Base-by-base conservation (phyloP, 2,888 invertebrate genomes). In the Venusia cambrica region DNA sequence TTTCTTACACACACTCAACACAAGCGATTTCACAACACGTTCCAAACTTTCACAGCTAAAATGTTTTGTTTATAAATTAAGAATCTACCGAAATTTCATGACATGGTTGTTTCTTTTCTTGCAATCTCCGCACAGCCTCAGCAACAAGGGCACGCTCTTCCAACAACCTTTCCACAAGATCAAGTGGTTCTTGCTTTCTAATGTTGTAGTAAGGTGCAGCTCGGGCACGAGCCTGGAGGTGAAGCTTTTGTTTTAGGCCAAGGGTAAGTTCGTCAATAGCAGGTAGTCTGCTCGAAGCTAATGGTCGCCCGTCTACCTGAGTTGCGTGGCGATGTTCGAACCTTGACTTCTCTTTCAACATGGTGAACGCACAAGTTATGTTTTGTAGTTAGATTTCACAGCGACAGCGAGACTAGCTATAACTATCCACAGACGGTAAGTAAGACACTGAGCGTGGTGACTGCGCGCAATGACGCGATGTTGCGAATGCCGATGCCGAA, bases 1-100 rank as follows among this genome's bases (percentile, higher is more conserved):
- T 78, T 80, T 85, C 78, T 70, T 79, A 76, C 73, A 81, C 87
- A 84, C n/a, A n/a, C n/a, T n/a, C n/a, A n/a, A n/a, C n/a, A n/a
- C 84, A 80, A 77, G 76, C 81, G 79, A 87, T 87, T 87, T 87
- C 87, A 87, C 87, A 87, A 87, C 84, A 84, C 75, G 69, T 73
- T 80, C 74, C 73, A 79, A 83, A 87, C 87, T 87, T 87, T 87
- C 87, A 87, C 87, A 85, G 74, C 66, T 80, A 79, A 80, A 85
- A 81, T 78, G 78, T 84, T 78, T 81, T 80, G 74, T 77, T 79
- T 73, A 69, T 72, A 74, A 78, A 73, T 83, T 87, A 87, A 53
- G 85, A 85, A 74, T 87, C 87, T 61, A 87, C 83, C 52, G 83
- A 78, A 67, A 85, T 84, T 69, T 83, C 76, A 66, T 80, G 85